These are phyloP conservation scores for Tapirus indicus DNA, from an alignment of 2,797 vertebrate species.

Conservation along the genomic window DNA sequence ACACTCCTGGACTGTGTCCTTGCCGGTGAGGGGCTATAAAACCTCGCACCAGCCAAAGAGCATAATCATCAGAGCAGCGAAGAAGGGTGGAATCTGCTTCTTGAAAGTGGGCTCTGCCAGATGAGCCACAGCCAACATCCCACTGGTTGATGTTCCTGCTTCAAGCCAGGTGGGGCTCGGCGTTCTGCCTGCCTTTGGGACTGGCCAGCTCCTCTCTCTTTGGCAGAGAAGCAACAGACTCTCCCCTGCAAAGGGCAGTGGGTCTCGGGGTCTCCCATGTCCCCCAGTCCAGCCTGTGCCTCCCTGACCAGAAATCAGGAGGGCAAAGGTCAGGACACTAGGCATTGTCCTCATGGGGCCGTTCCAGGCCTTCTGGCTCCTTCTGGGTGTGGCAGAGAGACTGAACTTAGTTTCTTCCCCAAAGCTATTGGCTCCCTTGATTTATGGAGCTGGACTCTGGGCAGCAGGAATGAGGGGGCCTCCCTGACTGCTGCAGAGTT, in stretches of 20 bases:
- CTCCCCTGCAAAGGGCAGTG: neutral
- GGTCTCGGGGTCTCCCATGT: fast-evolving
- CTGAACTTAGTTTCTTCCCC: neutral
- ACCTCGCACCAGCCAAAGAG: conserved; percentile 23
- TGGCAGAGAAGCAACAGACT: neutral
- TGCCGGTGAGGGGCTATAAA: conserved; percentile 49
- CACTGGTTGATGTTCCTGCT: no score
- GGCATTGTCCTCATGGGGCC: neutral
- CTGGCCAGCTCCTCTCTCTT: neutral
- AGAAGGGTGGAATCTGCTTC: neutral
- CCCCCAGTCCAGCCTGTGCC: neutral
- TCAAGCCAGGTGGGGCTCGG: no score
- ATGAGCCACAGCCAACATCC: neutral
- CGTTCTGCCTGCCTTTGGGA: neutral
- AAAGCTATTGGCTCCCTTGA: no score
- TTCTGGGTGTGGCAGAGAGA: neutral
- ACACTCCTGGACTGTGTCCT: conserved; percentile 63
- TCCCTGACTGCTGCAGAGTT: neutral
- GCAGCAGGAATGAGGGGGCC: neutral
- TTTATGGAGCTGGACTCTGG: neutral
- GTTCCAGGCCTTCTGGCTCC: neutral
- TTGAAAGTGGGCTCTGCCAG: neutral
- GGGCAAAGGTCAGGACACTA: neutral
- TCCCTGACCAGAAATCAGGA: neutral
- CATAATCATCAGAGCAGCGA: neutral